A percentile compares a stretch with the other conserved stretches of the same genome.
phyloP scores from a whole-genome alignment of 2,888 invertebrate genomes.

The Megalurothrips usitatus region DNA sequence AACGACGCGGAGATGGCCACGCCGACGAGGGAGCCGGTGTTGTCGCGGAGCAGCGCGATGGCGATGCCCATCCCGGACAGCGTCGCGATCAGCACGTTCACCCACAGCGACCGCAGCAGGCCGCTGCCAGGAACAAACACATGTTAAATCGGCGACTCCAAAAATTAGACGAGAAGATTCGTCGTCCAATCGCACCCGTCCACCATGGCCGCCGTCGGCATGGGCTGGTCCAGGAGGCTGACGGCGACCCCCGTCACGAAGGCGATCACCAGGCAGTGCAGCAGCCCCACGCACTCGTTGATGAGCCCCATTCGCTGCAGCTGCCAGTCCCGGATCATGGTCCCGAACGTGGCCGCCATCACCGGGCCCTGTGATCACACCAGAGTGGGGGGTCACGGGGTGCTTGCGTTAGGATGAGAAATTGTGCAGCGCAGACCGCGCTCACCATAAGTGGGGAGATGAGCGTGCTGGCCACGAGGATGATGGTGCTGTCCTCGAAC shows the following conservation, averaged over 20 bases:
- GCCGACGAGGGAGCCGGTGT: conserved; percentile 71
- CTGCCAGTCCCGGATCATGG: conserved; percentile 60
- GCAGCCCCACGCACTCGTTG: conserved; percentile 63
- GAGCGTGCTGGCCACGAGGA: conserved; percentile 73
- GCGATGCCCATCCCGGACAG: conserved; percentile 76
- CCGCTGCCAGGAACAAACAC: conserved; percentile 50
- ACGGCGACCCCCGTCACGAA: conserved; percentile 62
- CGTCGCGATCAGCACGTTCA: conserved; percentile 68
- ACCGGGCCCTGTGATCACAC: conserved; percentile 62
- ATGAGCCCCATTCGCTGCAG: conserved; percentile 60
- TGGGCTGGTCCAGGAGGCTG: conserved; percentile 53
- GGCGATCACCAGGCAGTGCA: conserved; percentile 61
- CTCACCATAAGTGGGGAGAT: conserved; percentile 73
- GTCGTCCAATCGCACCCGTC: conserved; percentile 48
- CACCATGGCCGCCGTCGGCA: conserved; percentile 64
- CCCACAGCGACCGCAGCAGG: conserved; percentile 60
- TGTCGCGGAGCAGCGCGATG: conserved; percentile 70
- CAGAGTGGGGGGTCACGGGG: conserved; percentile 28
- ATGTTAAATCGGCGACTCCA: conserved; percentile 14
- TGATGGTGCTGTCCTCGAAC: conserved; percentile 67
- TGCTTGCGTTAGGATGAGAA: background rate
- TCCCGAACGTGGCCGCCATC: conserved; percentile 70
- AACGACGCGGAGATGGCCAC: conserved; percentile 78
- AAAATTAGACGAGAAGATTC: background rate
- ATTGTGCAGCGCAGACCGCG: no score